Evolutionary conservation across 2,113 vertebrate genomes (phyloP).

Genomic region (Guaruba guarouba): DNA sequence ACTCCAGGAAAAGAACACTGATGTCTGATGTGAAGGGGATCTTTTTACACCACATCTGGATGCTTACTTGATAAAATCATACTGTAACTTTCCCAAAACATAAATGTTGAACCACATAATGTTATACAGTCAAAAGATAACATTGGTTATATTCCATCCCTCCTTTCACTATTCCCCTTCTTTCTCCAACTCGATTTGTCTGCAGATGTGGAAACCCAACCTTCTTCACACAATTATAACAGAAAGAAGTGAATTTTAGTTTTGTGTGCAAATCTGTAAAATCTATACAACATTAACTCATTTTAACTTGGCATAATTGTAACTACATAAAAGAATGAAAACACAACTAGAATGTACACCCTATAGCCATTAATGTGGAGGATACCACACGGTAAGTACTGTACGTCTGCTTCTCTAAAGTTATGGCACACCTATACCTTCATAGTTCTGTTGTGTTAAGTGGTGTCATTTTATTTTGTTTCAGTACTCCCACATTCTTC

Average conservation of each 20-base stretch:
- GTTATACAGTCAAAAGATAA: not conserved
- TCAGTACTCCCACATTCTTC: not conserved
- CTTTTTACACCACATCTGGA: not conserved
- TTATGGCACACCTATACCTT: not conserved
- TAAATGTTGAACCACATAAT: not conserved
- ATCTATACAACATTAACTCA: not conserved
- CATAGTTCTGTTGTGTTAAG: not conserved
- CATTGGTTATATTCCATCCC: not conserved
- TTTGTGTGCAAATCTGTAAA: not conserved
- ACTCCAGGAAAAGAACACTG: not conserved
- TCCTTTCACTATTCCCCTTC: not conserved
- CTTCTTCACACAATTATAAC: not conserved
- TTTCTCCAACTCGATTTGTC: not conserved
- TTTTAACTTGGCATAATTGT: not conserved
- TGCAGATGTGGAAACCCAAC: not conserved
- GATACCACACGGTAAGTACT: not conserved
- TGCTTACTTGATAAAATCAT: not conserved
- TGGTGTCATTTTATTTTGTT: not conserved
- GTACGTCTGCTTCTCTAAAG: not conserved
- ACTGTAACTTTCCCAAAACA: not conserved
- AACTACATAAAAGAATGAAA: not conserved
- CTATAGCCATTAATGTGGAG: not conserved
- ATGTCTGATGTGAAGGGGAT: not conserved
- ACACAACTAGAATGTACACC: not conserved
- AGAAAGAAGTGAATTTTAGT: not conserved